phyloP scores from a whole-genome alignment of 2,888 invertebrate species.

The Philaethria dido region DNA sequence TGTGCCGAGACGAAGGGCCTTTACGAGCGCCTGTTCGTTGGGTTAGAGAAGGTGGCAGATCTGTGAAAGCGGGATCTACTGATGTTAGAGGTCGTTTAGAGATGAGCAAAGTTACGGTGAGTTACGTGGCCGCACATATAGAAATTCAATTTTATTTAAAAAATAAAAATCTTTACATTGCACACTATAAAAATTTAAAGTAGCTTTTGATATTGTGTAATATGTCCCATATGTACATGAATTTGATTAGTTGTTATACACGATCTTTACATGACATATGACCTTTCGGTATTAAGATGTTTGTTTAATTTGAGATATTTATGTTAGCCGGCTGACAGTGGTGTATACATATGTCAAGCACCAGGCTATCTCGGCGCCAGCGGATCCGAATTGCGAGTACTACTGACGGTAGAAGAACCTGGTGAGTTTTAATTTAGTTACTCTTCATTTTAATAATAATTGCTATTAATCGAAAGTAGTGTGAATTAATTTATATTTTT shows the following conservation, averaged over 20 bases:
- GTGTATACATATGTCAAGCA: slow-evolving; percentile 93
- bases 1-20: slow-evolving; percentile 95
- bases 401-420: slow-evolving; percentile 86
- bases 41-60: slow-evolving; percentile 87
- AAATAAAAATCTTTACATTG: too few species aligned
- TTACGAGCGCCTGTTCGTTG: slow-evolving; percentile 89
- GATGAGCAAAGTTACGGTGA: slow-evolving; percentile 90
- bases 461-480: background rate
- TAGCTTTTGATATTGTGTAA: too few species aligned
- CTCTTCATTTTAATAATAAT: too few species aligned
- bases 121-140: slow-evolving; percentile 32
- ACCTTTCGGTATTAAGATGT: too few species aligned
- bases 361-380: slow-evolving; percentile 85
- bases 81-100: slow-evolving; percentile 92
- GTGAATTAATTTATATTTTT: background rate
- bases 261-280: too few species aligned
- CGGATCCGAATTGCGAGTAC: slow-evolving; percentile 87
- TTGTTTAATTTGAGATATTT: too few species aligned
- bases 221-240: too few species aligned
- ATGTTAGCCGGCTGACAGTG: slow-evolving; percentile 87
- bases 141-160: too few species aligned
- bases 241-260: too few species aligned
- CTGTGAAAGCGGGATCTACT: slow-evolving; percentile 90
- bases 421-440: slow-evolving; percentile 2
- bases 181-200: too few species aligned